These are phyloP conservation scores for Falcaria lacertinaria DNA, from an alignment of 2,888 invertebrate species.

Conservation along the genomic window DNA sequence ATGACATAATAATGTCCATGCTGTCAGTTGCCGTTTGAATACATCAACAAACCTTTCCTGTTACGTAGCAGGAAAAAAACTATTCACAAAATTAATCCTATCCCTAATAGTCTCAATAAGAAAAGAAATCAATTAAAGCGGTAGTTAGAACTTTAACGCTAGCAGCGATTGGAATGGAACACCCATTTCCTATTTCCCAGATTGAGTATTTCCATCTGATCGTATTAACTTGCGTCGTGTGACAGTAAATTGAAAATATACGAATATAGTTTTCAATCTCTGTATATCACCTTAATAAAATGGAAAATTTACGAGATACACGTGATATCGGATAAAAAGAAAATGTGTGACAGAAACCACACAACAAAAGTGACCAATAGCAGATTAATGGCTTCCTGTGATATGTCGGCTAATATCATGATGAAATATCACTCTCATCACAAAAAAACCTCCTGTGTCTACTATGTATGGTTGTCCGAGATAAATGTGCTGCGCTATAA, in stretches of 20 bases:
- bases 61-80: no score
- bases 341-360: constrained; percentile 9
- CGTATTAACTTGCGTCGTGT: constrained; percentile 26
- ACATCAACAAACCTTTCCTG: no score
- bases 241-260: constrained; percentile 9
- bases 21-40: no score
- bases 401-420: constrained; percentile 22
- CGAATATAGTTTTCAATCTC: constrained; percentile 10
- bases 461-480: constrained; percentile 5
- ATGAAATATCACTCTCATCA: constrained; percentile 24
- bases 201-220: constrained; percentile 62
- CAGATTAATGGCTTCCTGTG: constrained; percentile 30
- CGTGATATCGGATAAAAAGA: constrained; percentile 16
- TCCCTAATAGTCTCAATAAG: no score
- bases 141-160: no score
- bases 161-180: constrained; percentile 52
- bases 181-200: constrained; percentile 54
- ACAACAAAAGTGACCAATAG: constrained; percentile 20
- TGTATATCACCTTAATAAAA: constrained; percentile 3
- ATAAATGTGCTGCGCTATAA: constrained; percentile 6
- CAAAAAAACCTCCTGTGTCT: constrained; percentile 13
- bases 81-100: no score
- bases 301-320: constrained; percentile 9
- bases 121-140: constrained; percentile 27
- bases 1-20: no score